phyloP scores from a whole-genome alignment of 2,888 invertebrate genomes.

The Nebria brevicollis region DNA sequence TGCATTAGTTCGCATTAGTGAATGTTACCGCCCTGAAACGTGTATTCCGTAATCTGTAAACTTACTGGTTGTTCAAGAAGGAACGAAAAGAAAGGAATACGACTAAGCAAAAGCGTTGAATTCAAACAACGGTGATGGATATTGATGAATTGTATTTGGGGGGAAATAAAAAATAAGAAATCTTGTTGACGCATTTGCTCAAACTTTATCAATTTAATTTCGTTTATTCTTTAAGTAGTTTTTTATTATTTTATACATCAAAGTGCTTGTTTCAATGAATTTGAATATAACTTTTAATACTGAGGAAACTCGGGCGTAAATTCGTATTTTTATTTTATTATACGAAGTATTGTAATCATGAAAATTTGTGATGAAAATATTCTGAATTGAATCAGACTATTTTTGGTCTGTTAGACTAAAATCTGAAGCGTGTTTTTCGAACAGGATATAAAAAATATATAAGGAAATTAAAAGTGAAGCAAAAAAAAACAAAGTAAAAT shows the following conservation, averaged over 20 bases:
- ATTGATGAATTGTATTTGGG: not conserved
- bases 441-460: no score
- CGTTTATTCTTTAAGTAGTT: not conserved
- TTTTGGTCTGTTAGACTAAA: no score
- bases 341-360: no score
- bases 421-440: no score
- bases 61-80: not conserved
- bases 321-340: no score
- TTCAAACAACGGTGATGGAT: not conserved
- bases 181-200: not conserved
- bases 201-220: not conserved
- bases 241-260: no score
- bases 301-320: no score
- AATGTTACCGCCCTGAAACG: not conserved
- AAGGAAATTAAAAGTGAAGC: no score
- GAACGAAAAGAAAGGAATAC: not conserved
- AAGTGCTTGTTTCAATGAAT: no score
- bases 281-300: no score
- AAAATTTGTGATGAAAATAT: no score
- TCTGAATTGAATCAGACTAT: no score
- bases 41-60: not conserved
- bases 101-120: not conserved
- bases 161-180: not conserved
- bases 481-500: slow-evolving; percentile 19
- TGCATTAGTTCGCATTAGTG: not conserved